Percentiles rank a stretch among this genome's conserved stretches.
Conservation (phyloP, 2,888 invertebrate genomes). For the Stratiomys singularior region DNA sequence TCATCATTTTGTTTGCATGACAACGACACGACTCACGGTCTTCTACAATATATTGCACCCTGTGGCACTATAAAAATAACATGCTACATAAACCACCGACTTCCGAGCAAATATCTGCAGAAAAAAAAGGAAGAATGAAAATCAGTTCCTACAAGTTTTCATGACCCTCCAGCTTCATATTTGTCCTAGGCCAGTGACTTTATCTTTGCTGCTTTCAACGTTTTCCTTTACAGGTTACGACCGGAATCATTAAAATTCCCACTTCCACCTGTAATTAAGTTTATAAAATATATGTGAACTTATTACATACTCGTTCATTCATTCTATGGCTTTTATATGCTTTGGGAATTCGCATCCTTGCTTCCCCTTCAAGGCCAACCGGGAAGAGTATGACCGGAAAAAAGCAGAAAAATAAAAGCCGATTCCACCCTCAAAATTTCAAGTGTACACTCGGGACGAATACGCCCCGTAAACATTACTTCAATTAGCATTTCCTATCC, state of each 20-base stretch:
- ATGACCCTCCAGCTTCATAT: too few relatives aligned
- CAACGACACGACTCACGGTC: too few relatives aligned
- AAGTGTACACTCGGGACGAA: constrained; percentile 16
- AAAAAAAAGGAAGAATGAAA: too few relatives aligned
- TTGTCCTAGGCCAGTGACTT: too few relatives aligned
- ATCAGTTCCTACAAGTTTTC: too few relatives aligned
- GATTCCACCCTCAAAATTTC: not conserved
- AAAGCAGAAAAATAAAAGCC: not conserved
- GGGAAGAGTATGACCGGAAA: not conserved
- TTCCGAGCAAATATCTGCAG: too few relatives aligned
- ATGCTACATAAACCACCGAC: too few relatives aligned
- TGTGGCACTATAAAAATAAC: too few relatives aligned
- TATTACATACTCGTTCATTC: not conserved
- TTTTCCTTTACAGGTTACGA: too few relatives aligned
- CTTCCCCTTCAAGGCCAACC: not conserved
- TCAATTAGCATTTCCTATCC: not conserved
- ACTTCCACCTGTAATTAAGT: constrained; percentile 3
- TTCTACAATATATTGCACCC: too few relatives aligned
- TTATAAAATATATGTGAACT: not conserved
- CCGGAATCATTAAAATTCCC: not conserved
- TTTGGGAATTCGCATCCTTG: not conserved
- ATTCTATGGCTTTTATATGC: not conserved
- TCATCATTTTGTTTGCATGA: too few relatives aligned
- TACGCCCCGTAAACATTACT: constrained; percentile 14
- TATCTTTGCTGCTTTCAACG: too few relatives aligned